These are phyloP conservation scores for Tachina fera DNA, from an alignment of 2,888 invertebrate species.

Conservation along the genomic window DNA sequence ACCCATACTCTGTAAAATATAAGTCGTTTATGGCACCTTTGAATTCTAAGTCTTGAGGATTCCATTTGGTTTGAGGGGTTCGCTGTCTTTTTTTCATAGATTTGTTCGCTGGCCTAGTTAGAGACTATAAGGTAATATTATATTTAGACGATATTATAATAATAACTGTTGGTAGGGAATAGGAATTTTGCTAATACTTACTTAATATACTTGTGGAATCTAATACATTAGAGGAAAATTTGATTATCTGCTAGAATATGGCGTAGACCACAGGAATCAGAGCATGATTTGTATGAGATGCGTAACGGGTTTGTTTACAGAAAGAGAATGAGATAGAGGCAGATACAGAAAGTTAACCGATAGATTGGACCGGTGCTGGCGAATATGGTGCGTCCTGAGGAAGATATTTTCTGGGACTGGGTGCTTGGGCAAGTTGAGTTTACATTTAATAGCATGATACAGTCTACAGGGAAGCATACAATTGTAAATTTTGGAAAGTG, in stretches of 20 bases:
- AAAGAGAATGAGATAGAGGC: neutral
- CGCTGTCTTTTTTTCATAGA: neutral
- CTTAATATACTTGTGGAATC: too few species aligned
- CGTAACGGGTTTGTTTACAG: neutral
- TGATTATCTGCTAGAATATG: too few species aligned
- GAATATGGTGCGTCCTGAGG: neutral
- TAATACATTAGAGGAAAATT: too few species aligned
- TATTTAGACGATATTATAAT: too few species aligned
- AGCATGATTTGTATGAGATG: constrained; percentile 1
- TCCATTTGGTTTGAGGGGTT: neutral
- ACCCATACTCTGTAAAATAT: too few species aligned
- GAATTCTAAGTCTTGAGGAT: too few species aligned
- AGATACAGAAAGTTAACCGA: neutral
- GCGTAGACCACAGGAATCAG: neutral
- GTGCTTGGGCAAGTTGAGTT: neutral
- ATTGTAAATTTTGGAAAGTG: too few species aligned
- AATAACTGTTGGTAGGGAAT: too few species aligned
- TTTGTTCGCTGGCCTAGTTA: neutral
- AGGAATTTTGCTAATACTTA: too few species aligned
- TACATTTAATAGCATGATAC: too few species aligned
- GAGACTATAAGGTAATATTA: too few species aligned
- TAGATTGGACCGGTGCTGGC: neutral
- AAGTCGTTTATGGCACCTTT: too few species aligned
- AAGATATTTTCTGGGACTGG: neutral
- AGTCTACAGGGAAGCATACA: neutral